Evolutionary conservation across 2,113 vertebrate species (phyloP).

Genomic region (Tachuris rubrigastra): DNA sequence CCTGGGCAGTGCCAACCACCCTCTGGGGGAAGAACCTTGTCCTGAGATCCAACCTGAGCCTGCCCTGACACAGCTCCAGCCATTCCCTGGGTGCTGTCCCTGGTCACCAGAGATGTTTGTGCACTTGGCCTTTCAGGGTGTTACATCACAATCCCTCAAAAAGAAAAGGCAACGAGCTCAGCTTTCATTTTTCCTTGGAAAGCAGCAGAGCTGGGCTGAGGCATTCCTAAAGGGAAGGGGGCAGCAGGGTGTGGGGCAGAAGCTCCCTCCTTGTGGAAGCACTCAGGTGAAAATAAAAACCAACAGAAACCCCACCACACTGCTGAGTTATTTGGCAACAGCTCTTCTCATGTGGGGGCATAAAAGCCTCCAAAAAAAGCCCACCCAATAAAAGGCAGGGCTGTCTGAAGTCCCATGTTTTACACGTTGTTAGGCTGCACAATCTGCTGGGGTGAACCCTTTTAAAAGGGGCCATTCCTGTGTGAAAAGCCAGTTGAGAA

Average conservation of each 20-base stretch:
- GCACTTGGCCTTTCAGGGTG: not conserved
- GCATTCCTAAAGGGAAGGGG: not conserved
- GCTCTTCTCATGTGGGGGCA: not conserved
- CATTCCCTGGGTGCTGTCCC: not conserved
- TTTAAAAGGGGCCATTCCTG: slow-evolving; percentile 52
- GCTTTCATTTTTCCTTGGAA: not conserved
- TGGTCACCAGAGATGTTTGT: not conserved
- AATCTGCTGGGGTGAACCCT: slow-evolving; percentile 41
- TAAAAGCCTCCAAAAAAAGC: not conserved
- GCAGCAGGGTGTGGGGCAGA: not conserved
- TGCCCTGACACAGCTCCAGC: not conserved
- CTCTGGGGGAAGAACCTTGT: not conserved
- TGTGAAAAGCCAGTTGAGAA: slow-evolving; percentile 62
- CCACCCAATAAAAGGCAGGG: slow-evolving; percentile 10
- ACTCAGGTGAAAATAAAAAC: not conserved
- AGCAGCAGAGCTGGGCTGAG: not conserved
- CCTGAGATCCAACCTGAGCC: not conserved
- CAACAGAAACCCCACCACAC: not conserved
- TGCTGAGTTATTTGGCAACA: not conserved
- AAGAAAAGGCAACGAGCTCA: not conserved
- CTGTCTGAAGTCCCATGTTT: slow-evolving; percentile 33
- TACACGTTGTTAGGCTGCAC: not conserved
- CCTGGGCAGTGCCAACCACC: too few relatives aligned
- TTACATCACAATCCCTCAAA: not conserved
- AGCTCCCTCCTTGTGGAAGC: not conserved